These are phyloP conservation scores for Cantharis flavilabris DNA, from an alignment of 2,888 invertebrate genomes.

Conservation along the genomic window DNA sequence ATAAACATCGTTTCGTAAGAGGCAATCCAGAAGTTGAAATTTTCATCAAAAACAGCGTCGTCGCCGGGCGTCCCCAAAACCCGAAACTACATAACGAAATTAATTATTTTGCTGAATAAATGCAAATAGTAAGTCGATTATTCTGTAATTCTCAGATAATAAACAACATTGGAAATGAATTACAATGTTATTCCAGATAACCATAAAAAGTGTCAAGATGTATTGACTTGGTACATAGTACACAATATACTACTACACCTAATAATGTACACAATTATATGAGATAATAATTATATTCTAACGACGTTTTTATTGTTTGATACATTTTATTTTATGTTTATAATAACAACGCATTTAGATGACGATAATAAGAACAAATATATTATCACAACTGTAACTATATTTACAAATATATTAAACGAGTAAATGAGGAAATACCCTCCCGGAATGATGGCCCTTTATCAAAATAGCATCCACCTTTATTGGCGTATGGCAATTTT, in stretches of 20 bases:
- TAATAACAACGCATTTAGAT: not conserved
- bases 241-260: not conserved
- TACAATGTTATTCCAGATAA: not conserved
- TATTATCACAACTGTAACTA: not conserved
- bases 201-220: not conserved
- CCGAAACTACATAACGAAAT: too few relatives aligned
- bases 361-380: not conserved
- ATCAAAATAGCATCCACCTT: not conserved
- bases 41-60: too few relatives aligned
- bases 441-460: not conserved
- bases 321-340: not conserved
- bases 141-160: not conserved
- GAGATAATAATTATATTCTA: not conserved
- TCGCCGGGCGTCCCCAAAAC: too few relatives aligned
- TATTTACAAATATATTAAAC: not conserved
- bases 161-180: not conserved
- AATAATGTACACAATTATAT: not conserved
- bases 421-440: not conserved
- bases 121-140: not conserved
- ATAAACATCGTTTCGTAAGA: not conserved
- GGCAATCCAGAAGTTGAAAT: not conserved
- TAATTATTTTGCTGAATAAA: not conserved
- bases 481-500: too few relatives aligned
- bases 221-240: not conserved
- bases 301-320: not conserved